A percentile compares a stretch with the other conserved stretches of the same genome.
These are phyloP conservation scores for Leptothorax acervorum DNA, from an alignment of 2,888 invertebrate species.

Conservation along the genomic window DNA sequence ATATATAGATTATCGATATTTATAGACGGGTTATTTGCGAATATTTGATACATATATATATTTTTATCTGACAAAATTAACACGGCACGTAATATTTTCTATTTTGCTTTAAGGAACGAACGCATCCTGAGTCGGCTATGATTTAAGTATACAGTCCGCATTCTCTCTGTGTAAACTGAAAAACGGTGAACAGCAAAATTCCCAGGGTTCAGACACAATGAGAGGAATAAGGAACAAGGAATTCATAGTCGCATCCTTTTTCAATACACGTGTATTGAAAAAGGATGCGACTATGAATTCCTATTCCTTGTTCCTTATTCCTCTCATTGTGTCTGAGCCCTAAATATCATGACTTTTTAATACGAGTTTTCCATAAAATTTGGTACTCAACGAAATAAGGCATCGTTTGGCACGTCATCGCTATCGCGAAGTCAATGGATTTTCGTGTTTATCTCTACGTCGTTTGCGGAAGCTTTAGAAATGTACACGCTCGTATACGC, in stretches of 20 bases:
- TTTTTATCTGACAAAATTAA: not conserved
- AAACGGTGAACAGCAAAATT: not conserved
- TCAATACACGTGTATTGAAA: no score
- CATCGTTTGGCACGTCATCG: slow-evolving; percentile 1
- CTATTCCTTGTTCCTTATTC: no score
- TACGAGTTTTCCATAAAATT: not conserved
- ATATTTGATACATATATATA: not conserved
- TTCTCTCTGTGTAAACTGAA: not conserved
- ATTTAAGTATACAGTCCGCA: not conserved
- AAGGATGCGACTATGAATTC: no score
- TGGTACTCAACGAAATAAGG: not conserved
- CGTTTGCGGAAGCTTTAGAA: slow-evolving; percentile 31
- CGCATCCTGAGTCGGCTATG: not conserved
- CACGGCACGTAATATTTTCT: not conserved
- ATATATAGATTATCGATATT: not conserved
- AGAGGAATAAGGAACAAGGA: no score
- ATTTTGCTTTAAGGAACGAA: not conserved
- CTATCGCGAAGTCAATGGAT: slow-evolving; percentile 14
- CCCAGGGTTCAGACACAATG: no score
- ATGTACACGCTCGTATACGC: slow-evolving; percentile 3
- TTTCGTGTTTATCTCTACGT: slow-evolving; percentile 47
- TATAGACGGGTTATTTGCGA: not conserved
- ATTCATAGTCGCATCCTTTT: no score
- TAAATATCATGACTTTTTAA: not conserved
- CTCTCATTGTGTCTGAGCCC: no score